Evolutionary conservation across 1,140 invertebrate genomes (phyloP).

Genomic region (Pemphigus obesinymphae): DNA sequence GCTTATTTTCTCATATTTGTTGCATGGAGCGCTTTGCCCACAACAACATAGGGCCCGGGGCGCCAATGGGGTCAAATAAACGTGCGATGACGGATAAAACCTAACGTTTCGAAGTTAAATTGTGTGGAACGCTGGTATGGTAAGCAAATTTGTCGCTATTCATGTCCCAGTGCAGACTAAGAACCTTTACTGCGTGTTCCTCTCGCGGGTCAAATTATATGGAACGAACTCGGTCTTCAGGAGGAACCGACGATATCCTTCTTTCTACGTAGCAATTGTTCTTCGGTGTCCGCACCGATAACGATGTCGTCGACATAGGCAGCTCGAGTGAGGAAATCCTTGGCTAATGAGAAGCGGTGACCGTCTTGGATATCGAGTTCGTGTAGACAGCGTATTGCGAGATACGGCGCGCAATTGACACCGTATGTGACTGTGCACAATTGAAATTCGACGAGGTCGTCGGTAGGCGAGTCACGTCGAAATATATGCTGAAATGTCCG

Average conservation of each 20-base stretch:
- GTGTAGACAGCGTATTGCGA: neutral
- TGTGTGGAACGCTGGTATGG: neutral
- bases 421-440: too few species aligned
- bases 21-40: conserved; percentile 43
- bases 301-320: too few species aligned
- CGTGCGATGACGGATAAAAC: conserved; percentile 47
- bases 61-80: conserved; percentile 13
- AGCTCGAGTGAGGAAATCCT: neutral
- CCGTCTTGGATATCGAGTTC: neutral
- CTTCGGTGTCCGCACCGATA: too few species aligned
- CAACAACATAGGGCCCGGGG: conserved; percentile 46
- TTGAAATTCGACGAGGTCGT: too few species aligned
- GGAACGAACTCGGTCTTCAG: neutral
- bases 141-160: neutral
- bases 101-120: conserved; percentile 5
- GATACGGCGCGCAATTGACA: too few species aligned
- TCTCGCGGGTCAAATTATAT: neutral
- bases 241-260: neutral
- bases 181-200: neutral
- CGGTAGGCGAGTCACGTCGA: too few species aligned
- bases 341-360: neutral
- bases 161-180: neutral
- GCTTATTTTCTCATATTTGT: conserved; percentile 30
- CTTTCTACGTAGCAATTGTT: neutral
- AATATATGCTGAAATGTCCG: too few species aligned